Evolutionary conservation across 2,797 vertebrate species (phyloP).

Genomic region (Acanthiza pusilla): DNA sequence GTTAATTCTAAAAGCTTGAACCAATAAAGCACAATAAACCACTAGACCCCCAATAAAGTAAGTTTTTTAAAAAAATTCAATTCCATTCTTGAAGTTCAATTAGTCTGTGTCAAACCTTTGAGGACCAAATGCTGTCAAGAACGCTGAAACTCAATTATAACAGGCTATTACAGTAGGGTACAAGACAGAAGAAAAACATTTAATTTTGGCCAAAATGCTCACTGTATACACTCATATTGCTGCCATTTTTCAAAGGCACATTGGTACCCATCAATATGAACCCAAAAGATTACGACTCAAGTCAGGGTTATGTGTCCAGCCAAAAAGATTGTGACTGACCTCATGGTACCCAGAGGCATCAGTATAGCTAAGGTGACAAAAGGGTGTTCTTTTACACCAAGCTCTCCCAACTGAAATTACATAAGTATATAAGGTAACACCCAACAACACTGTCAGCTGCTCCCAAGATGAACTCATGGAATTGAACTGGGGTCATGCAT

Average conservation of each 20-base stretch:
- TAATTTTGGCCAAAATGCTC: not conserved
- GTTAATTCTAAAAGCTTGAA: not conserved
- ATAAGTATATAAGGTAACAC: conserved; percentile 50
- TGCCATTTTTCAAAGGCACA: not conserved
- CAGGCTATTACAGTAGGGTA: not conserved
- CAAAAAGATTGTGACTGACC: conserved; percentile 1
- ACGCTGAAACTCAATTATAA: not conserved
- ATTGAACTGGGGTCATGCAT: not conserved
- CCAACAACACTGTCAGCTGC: not conserved
- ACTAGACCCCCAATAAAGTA: not conserved
- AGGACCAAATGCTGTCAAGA: not conserved
- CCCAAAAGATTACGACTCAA: not conserved
- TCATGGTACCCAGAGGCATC: not conserved
- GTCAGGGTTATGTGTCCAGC: not conserved
- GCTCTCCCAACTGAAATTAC: conserved; percentile 53
- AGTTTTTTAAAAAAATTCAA: not conserved
- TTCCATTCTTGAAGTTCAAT: not conserved
- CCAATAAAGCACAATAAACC: not conserved
- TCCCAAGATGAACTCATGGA: not conserved
- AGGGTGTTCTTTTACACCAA: conserved; percentile 44
- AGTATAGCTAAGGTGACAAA: conserved; percentile 28
- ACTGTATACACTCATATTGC: not conserved
- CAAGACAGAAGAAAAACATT: not conserved
- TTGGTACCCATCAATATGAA: not conserved
- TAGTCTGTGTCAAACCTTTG: not conserved